Evolutionary conservation across 1,140 invertebrate genomes (phyloP).

Genomic region (Caerostris darwini): DNA sequence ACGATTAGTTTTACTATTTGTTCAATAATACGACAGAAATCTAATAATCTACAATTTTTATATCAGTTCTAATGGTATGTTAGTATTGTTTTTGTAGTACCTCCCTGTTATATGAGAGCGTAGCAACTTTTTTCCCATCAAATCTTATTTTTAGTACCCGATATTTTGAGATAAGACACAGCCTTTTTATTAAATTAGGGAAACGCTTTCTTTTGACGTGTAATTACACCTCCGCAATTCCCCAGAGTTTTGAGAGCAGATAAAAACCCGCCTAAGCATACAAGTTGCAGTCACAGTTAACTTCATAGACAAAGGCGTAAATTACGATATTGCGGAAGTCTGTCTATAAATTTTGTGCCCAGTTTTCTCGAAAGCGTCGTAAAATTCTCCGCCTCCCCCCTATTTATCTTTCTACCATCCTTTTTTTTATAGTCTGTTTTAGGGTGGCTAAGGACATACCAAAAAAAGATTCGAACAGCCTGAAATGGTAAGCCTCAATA

Average conservation of each 20-base stretch:
- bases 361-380: neutral
- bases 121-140: neutral
- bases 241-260: neutral
- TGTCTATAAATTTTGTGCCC: neutral
- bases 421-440: neutral
- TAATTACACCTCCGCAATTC: neutral
- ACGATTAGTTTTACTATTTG: no score
- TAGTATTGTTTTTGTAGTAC: no score
- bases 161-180: conserved; percentile 5
- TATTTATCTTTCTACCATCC: neutral
- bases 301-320: neutral
- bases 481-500: neutral
- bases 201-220: neutral
- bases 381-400: neutral
- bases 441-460: neutral
- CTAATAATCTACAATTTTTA: no score
- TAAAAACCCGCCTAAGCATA: conserved; percentile 14
- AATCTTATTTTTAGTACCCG: neutral
- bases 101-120: no score
- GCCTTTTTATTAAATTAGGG: neutral
- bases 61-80: no score
- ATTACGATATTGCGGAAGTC: conserved; percentile 5
- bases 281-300: conserved; percentile 1
- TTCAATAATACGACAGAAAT: no score
- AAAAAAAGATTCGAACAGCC: neutral